These are phyloP conservation scores for Scaptomyza pallida DNA, from an alignment of 1,140 invertebrate genomes.

Conservation along the genomic window DNA sequence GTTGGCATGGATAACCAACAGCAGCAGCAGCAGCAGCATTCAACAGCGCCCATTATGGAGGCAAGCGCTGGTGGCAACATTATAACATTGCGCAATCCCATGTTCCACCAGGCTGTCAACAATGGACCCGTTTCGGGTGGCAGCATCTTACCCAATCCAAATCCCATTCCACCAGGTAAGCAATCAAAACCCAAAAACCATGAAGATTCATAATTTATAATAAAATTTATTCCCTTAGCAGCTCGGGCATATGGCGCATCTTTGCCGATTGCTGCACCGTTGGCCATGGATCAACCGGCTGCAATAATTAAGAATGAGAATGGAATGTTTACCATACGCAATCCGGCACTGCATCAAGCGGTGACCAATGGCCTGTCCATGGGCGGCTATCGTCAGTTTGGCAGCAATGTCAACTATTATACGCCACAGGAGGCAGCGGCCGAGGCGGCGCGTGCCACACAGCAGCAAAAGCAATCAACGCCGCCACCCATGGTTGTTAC, in stretches of 20 bases:
- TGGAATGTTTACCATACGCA: constrained; percentile 92
- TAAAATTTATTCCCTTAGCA: constrained; percentile 20
- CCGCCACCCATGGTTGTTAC: constrained; percentile 15
- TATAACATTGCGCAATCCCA: constrained; percentile 90
- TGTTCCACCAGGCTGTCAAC: constrained; percentile 85
- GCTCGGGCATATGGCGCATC: constrained; percentile 49
- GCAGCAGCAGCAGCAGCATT: constrained; percentile 1
- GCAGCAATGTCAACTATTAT: constrained; percentile 77
- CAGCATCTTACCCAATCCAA: constrained; percentile 59
- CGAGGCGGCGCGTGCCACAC: constrained; percentile 70
- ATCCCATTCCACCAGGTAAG: constrained; percentile 62
- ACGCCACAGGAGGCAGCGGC: constrained; percentile 75
- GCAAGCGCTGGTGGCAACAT: constrained; percentile 85
- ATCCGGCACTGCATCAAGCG: constrained; percentile 85
- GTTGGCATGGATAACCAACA: background rate
- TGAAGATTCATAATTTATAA: background rate
- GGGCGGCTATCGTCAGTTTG: constrained; percentile 76
- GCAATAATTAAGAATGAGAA: constrained; percentile 89
- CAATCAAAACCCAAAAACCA: background rate
- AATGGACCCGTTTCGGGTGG: constrained; percentile 51
- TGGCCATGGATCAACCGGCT: constrained; percentile 84
- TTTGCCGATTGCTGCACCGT: constrained; percentile 54
- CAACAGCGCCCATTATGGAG: constrained; percentile 49
- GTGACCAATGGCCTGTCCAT: constrained; percentile 74
- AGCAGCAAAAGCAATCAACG: constrained; percentile 58